Percentiles rank a stretch among this genome's conserved stretches.
Evolutionary conservation across 2,888 invertebrate species (phyloP).

Genomic region (Escarpia spicata): DNA sequence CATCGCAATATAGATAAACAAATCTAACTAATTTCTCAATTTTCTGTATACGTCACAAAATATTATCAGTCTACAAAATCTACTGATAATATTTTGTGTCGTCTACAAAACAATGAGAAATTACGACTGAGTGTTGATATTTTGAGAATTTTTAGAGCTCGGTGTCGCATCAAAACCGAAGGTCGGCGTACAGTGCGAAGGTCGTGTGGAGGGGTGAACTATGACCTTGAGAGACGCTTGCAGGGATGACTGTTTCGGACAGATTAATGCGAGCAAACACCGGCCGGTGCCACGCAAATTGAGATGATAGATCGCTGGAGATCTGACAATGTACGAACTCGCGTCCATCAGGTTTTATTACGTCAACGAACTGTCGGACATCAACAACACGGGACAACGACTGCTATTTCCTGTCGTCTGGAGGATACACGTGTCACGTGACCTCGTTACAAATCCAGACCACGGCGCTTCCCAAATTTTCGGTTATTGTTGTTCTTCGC

Average conservation of each 20-base stretch:
- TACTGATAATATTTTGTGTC: too few relatives aligned
- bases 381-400: too few relatives aligned
- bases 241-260: neutral
- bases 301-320: neutral
- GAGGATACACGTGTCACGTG: neutral
- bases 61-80: too few relatives aligned
- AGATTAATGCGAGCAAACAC: neutral
- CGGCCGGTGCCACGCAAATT: neutral
- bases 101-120: too few relatives aligned
- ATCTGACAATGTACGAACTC: neutral
- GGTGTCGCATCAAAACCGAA: too few relatives aligned
- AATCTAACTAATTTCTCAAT: too few relatives aligned
- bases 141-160: too few relatives aligned
- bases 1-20: too few relatives aligned
- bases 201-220: neutral
- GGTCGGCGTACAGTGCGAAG: neutral
- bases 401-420: neutral
- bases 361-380: too few relatives aligned
- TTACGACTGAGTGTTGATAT: too few relatives aligned
- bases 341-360: too few relatives aligned
- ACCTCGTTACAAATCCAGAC: neutral
- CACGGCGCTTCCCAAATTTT: neutral
- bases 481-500: neutral
- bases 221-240: neutral
- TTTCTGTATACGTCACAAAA: too few relatives aligned